Percentiles rank a stretch among this genome's conserved stretches.
These are phyloP conservation scores for Trileptium ribeirensis DNA, from an alignment of 2,888 invertebrate genomes.

Conservation along the genomic window DNA sequence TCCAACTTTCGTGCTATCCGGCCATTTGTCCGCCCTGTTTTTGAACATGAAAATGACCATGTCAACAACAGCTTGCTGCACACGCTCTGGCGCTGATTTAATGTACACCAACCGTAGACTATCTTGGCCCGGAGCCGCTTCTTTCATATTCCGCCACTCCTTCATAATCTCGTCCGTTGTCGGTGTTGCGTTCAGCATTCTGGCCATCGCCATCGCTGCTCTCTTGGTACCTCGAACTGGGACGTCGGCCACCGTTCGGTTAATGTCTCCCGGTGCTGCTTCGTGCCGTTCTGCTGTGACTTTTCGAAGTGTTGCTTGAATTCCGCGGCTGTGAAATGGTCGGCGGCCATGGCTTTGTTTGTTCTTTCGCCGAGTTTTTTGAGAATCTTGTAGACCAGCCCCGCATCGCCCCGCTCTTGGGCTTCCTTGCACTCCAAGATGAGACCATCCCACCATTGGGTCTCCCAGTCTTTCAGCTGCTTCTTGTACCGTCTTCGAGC, in stretches of 20 bases:
- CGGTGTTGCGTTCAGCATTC: neutral
- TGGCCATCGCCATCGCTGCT: neutral
- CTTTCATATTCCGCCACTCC: neutral
- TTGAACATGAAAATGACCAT: neutral
- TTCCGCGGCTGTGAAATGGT: neutral
- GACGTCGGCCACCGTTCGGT: neutral
- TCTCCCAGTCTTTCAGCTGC: neutral
- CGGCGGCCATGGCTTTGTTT: neutral
- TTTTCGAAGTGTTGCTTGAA: neutral
- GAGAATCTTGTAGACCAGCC: neutral
- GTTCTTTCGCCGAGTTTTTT: neutral
- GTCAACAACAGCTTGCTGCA: neutral
- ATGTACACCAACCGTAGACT: neutral
- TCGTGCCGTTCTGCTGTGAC: neutral
- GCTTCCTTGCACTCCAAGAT: neutral
- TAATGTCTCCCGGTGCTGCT: neutral
- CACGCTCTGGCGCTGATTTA: neutral
- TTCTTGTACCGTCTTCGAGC: neutral
- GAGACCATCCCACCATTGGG: neutral
- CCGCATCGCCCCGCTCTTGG: neutral
- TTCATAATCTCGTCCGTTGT: neutral
- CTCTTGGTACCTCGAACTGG: neutral
- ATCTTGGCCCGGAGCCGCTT: conserved; percentile 1
- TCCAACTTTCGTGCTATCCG: neutral
- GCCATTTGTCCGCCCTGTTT: conserved; percentile 4